A percentile compares a stretch with the other conserved stretches of the same genome.
Conservation (phyloP, 1,140 invertebrate species). For the Orussus abietinus region DNA sequence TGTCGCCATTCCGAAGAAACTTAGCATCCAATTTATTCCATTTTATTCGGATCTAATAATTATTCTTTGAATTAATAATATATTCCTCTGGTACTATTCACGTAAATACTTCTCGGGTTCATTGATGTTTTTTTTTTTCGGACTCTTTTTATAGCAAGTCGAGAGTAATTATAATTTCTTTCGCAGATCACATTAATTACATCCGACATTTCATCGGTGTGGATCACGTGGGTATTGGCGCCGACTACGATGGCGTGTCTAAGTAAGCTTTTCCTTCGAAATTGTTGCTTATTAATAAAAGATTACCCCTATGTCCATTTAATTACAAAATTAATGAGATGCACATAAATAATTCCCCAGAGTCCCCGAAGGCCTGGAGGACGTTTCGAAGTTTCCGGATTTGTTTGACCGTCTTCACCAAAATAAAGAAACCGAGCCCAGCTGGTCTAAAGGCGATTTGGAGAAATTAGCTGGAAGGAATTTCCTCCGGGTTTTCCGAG, state of each 20-base stretch:
- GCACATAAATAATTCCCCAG: conserved; percentile 35
- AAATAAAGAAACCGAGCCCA: conserved; percentile 38
- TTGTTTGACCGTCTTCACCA: conserved; percentile 59
- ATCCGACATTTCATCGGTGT: conserved; percentile 56
- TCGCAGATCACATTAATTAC: conserved; percentile 64
- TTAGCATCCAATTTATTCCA: conserved; percentile 5
- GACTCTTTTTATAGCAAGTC: not conserved
- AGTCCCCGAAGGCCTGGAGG: conserved; percentile 61
- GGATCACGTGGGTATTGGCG: conserved; percentile 59
- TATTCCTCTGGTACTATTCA: too few relatives aligned
- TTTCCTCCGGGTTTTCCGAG: conserved; percentile 64
- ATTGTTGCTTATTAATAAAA: conserved; percentile 8
- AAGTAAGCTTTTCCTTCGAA: conserved; percentile 39
- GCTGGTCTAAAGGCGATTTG: conserved; percentile 64
- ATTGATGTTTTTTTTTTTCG: too few relatives aligned
- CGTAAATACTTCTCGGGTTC: too few relatives aligned
- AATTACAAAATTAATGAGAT: conserved; percentile 1
- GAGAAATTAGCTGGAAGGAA: conserved; percentile 69
- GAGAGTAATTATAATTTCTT: conserved; percentile 9
- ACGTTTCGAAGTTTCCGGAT: conserved; percentile 67
- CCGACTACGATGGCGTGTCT: conserved; percentile 57
- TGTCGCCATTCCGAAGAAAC: too few relatives aligned
- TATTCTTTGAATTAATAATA: too few relatives aligned
- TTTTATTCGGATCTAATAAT: conserved; percentile 7
- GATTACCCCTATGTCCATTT: conserved; percentile 1